Evolutionary conservation across 2,888 invertebrate species (phyloP), one percentile per base, ranked within the genome.

Genomic region (Dolichomitus sp.): DNA sequence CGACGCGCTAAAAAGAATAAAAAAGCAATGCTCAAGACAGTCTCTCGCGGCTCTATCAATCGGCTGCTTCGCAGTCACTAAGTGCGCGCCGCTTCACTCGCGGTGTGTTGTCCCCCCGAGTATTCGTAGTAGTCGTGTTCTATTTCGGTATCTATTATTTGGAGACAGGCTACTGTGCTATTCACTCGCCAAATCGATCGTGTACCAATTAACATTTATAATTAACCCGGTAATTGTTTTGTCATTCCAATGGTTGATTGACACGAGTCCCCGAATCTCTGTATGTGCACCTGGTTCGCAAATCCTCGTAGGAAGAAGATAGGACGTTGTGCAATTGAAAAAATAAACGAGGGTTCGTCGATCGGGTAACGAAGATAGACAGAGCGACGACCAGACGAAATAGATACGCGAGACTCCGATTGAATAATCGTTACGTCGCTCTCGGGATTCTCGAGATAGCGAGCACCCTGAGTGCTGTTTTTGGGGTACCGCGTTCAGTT

Each of bases 141-240:
- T 93, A 93, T 93, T 93, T 93, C 86, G 87, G 92, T 91, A 88
- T 90, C 91, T 91, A 93, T 93, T 91, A 92, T 92, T 91, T 90
- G 69, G 89, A 91, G 90, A 91, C 89, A 90, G 86, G 87, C 87
- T 88, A 87, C 90, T n/a, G 88, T 63, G 88, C 90, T 88, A 92
- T 89, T 90, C 90, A 90, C 91, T 86, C 87, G 93, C 93, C 93
- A 93, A 93, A 92, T 93, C 93, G 92, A 93, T 93, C 93, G 90
- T 89, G 93, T 85, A 92, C 93, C 92, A 92, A 93, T 93, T 93
- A 92, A 76, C 92, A 92, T 92, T 93, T 93, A 93, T 93, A 93
- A 93, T 93, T 93, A 93, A 91, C 86, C 86, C 72, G 80, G 23
- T 87, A 84, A 87, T 78, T 79, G 73, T 70, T 75, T 75, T 50